A percentile compares a stretch with the other conserved stretches of the same genome.
phyloP scores from a whole-genome alignment of 2,888 invertebrate species.

The Morpho deidamia region DNA sequence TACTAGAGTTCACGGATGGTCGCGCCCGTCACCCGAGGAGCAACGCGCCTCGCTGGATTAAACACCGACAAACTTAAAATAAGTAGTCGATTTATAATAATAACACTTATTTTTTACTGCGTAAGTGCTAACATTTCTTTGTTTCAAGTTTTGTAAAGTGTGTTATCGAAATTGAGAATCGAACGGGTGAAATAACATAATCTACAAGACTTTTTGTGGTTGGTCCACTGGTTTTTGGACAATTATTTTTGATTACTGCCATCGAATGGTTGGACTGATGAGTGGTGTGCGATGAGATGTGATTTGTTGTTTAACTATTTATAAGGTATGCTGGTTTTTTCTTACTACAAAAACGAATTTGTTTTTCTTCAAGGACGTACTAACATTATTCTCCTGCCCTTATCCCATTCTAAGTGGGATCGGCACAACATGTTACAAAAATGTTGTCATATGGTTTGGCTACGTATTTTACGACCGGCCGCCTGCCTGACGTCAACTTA shows the following conservation, averaged over 20 bases:
- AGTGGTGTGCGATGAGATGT: constrained; percentile 14
- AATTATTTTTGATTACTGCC: constrained; percentile 57
- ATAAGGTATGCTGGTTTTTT: not conserved
- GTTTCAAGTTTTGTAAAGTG: constrained; percentile 12
- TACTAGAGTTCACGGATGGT: constrained; percentile 57
- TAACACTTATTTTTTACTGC: constrained; percentile 19
- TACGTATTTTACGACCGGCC: too few species aligned
- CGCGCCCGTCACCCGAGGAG: constrained; percentile 53
- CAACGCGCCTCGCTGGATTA: constrained; percentile 48
- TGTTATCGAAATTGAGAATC: constrained; percentile 37
- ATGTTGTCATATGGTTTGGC: too few species aligned
- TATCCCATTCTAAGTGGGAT: too few species aligned
- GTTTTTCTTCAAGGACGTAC: too few species aligned
- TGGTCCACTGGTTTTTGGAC: constrained; percentile 47
- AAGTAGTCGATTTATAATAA: constrained; percentile 11
- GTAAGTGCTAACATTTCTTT: constrained; percentile 23
- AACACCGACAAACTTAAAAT: constrained; percentile 32
- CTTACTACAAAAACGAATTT: too few species aligned
- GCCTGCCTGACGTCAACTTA: too few species aligned
- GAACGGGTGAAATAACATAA: constrained; percentile 46
- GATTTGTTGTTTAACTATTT: constrained; percentile 11
- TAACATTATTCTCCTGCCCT: too few species aligned
- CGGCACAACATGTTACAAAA: too few species aligned
- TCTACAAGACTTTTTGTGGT: constrained; percentile 59
- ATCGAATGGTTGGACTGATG: constrained; percentile 26